A percentile compares a stretch with the other conserved stretches of the same genome.
phyloP scores from a whole-genome alignment of 2,113 vertebrate genomes.

The Tychaedon coryphoeus region DNA sequence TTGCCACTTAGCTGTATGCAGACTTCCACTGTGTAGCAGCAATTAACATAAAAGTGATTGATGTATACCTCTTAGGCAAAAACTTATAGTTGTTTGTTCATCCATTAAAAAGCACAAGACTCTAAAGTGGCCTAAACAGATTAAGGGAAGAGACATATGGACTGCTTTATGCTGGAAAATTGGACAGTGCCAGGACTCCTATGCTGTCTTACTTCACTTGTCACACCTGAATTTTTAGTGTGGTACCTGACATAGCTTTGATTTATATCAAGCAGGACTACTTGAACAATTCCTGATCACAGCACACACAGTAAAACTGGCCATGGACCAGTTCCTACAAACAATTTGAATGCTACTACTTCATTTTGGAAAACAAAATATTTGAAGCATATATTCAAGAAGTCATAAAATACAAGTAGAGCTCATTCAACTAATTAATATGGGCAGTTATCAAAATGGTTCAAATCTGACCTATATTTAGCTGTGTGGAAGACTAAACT shows the following conservation, averaged over 20 bases:
- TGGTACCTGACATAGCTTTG: not conserved
- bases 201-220: not conserved
- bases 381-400: not conserved
- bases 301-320: not conserved
- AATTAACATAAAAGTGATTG: slow-evolving; percentile 65
- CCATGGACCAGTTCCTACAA: not conserved
- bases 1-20: slow-evolving; percentile 23
- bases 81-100: not conserved
- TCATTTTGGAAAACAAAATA: not conserved
- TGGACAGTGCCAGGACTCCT: not conserved
- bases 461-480: not conserved
- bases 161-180: not conserved
- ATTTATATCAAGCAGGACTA: not conserved
- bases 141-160: slow-evolving; percentile 20
- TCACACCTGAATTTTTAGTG: not conserved
- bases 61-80: slow-evolving; percentile 44
- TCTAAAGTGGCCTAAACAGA: slow-evolving; percentile 51
- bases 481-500: not conserved
- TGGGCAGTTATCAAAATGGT: not conserved
- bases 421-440: not conserved
- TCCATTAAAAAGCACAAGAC: not conserved
- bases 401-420: not conserved
- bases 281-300: not conserved
- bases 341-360: not conserved
- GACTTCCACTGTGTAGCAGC: slow-evolving; percentile 16